A percentile compares a stretch with the other conserved stretches of the same genome.
These are phyloP conservation scores for Ophion ellenae DNA, from an alignment of 2,888 invertebrate genomes.

Conservation along the genomic window DNA sequence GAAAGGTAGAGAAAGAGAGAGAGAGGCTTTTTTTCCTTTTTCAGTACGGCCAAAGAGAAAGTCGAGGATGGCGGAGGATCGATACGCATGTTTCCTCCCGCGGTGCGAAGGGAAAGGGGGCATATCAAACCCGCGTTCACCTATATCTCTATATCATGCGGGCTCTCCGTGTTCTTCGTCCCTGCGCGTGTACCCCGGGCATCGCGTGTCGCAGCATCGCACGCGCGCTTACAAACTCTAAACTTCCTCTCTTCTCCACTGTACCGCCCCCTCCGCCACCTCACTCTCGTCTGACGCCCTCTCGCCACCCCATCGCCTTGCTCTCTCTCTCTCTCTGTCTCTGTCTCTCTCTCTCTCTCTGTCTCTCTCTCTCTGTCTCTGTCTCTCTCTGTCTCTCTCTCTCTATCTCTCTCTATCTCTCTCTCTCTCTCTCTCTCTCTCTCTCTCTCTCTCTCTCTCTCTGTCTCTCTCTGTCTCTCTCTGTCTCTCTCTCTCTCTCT, in stretches of 20 bases:
- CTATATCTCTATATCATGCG: slow-evolving; percentile 39
- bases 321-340: background rate
- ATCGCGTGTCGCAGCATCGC: slow-evolving; percentile 62
- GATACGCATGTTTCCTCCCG: slow-evolving; percentile 51
- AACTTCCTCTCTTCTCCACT: slow-evolving; percentile 37
- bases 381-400: too few species aligned
- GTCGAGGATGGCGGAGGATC: slow-evolving; percentile 53
- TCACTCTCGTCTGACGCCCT: background rate
- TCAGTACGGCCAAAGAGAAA: slow-evolving; percentile 37
- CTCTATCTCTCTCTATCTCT: too few species aligned
- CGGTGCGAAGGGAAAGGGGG: slow-evolving; percentile 18
- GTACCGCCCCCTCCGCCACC: background rate
- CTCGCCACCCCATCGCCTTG: background rate
- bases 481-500: too few species aligned
- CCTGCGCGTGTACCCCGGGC: slow-evolving; percentile 60
- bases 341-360: too few species aligned
- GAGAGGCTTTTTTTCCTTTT: slow-evolving; percentile 20
- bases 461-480: too few species aligned
- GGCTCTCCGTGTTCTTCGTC: slow-evolving; percentile 39
- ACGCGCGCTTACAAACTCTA: slow-evolving; percentile 38
- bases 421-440: too few species aligned
- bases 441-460: too few species aligned
- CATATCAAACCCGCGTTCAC: slow-evolving; percentile 27
- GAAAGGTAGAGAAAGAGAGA: background rate
- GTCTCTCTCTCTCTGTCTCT: too few species aligned